These are phyloP conservation scores for Macaria liturata DNA, from an alignment of 2,888 invertebrate species.

Conservation along the genomic window DNA sequence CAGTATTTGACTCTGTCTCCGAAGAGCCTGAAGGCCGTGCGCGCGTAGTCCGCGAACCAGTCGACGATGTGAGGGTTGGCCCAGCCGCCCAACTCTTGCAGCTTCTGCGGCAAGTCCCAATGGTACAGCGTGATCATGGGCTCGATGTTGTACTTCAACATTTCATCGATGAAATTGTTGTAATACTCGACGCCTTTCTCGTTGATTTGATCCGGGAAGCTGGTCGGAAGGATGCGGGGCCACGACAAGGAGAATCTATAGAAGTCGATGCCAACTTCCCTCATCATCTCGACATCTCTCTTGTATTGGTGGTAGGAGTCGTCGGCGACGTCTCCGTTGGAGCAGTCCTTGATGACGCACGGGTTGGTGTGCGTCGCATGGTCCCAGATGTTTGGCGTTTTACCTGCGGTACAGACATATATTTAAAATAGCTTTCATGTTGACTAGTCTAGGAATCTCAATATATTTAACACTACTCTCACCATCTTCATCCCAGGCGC, in stretches of 20 bases:
- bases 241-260: conserved; percentile 84
- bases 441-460: too few species aligned
- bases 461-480: conserved; percentile 24
- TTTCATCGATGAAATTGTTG: conserved; percentile 82
- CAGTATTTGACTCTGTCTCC: conserved; percentile 77
- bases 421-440: too few species aligned
- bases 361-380: conserved; percentile 69
- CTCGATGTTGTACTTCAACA: conserved; percentile 81
- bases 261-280: conserved; percentile 64
- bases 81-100: conserved; percentile 80
- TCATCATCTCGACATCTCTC: conserved; percentile 72
- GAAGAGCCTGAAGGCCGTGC: conserved; percentile 59
- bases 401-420: conserved; percentile 54
- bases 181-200: conserved; percentile 84
- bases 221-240: conserved; percentile 84
- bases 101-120: conserved; percentile 72
- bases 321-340: conserved; percentile 82
- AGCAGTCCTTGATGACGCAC: conserved; percentile 74
- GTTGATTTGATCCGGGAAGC: conserved; percentile 76
- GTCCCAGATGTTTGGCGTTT: conserved; percentile 85
- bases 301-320: conserved; percentile 83
- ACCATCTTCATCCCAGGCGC: conserved; percentile 79
- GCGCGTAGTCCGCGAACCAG: conserved; percentile 71
- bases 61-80: conserved; percentile 62
- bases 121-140: conserved; percentile 82